Conservation (phyloP, 1,140 invertebrate species). For the Leptinotarsa texana region DNA sequence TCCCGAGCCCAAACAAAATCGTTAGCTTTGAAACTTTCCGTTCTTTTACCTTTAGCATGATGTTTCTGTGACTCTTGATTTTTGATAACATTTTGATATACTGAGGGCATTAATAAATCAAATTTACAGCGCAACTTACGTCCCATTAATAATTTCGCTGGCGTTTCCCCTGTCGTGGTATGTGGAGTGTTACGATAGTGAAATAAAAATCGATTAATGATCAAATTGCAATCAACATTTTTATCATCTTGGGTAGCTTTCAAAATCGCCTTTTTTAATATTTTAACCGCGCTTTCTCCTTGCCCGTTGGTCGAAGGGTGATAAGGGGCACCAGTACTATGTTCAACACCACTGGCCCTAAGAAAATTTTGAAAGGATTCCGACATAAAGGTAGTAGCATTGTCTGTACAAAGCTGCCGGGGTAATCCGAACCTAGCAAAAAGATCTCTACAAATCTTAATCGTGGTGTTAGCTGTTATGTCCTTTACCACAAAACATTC, state of each 20-base stretch:
- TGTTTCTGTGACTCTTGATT: slow-evolving; percentile 17
- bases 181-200: slow-evolving; percentile 30
- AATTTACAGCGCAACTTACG: slow-evolving; percentile 23
- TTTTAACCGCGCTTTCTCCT: slow-evolving; percentile 27
- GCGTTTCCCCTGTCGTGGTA: slow-evolving; percentile 30
- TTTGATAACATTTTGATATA: neutral
- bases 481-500: slow-evolving; percentile 38
- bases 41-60: slow-evolving; percentile 12
- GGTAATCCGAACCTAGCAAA: slow-evolving; percentile 36
- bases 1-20: slow-evolving; percentile 26
- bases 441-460: slow-evolving; percentile 26
- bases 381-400: slow-evolving; percentile 33
- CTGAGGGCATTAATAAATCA: slow-evolving; percentile 26
- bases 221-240: slow-evolving; percentile 3
- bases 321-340: slow-evolving; percentile 17
- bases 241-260: neutral
- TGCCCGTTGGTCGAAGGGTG: slow-evolving; percentile 24
- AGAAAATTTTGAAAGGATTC: slow-evolving; percentile 37
- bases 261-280: slow-evolving; percentile 25
- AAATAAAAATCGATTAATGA: slow-evolving; percentile 30
- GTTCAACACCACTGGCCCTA: slow-evolving; percentile 16
- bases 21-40: slow-evolving; percentile 6
- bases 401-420: slow-evolving; percentile 29
- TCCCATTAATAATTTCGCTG: slow-evolving; percentile 29
- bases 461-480: slow-evolving; percentile 35